Evolutionary conservation across 2,113 vertebrate genomes (phyloP).

Genomic region (Antigone vipio): DNA sequence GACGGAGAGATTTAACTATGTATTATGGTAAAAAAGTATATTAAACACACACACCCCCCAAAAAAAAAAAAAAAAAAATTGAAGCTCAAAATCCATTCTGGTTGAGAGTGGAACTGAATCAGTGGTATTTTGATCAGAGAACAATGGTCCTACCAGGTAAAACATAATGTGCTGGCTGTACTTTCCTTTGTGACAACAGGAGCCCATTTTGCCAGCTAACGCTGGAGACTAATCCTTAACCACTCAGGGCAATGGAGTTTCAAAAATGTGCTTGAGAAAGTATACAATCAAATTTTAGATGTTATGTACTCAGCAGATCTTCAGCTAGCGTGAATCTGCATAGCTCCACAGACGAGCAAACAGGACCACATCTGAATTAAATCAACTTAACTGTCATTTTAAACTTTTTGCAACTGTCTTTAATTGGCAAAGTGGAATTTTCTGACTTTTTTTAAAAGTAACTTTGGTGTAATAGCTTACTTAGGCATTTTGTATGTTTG

Average conservation of each 20-base stretch:
- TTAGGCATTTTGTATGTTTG: not conserved
- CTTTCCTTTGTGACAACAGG: not conserved
- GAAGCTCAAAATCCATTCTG: not conserved
- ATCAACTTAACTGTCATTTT: not conserved
- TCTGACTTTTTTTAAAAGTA: not conserved
- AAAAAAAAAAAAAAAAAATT: not conserved
- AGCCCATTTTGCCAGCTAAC: not conserved
- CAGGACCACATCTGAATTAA: not conserved
- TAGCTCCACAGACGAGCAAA: not conserved
- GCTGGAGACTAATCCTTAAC: not conserved
- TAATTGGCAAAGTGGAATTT: not conserved
- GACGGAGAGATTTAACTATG: not conserved
- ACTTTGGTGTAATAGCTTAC: not conserved
- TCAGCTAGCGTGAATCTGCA: not conserved
- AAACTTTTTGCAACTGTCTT: not conserved
- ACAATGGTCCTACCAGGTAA: not conserved
- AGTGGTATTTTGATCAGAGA: not conserved
- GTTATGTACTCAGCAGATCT: not conserved
- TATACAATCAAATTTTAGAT: not conserved
- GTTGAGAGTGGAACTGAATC: not conserved
- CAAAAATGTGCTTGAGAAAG: not conserved
- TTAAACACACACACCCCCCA: fast-evolving
- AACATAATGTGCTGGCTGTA: not conserved
- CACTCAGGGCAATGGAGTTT: not conserved
- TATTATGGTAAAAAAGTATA: not conserved